Percentiles rank a stretch among this genome's conserved stretches.
Conservation (phyloP, 2,888 invertebrate genomes). For the Chironomus riparius region DNA sequence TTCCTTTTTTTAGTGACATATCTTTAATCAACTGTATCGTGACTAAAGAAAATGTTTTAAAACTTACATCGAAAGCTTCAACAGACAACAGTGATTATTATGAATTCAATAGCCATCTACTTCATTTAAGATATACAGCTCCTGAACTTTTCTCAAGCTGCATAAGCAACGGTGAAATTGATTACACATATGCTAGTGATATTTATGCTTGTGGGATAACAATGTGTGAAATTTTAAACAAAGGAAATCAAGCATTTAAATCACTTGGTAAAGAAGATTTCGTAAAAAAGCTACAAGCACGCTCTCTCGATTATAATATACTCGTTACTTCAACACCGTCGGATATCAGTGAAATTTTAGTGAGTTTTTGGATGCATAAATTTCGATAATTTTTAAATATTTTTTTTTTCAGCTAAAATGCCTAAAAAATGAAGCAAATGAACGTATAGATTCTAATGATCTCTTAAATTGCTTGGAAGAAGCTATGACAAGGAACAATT, state of each 20-base stretch:
- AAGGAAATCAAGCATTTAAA: slow-evolving; percentile 61
- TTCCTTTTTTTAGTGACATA: slow-evolving; percentile 53
- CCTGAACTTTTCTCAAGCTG: slow-evolving; percentile 56
- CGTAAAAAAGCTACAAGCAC: slow-evolving; percentile 39
- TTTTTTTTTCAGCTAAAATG: slow-evolving; percentile 36
- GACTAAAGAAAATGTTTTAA: slow-evolving; percentile 63
- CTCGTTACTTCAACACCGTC: too few species aligned
- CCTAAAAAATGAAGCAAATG: slow-evolving; percentile 40
- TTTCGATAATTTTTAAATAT: not conserved
- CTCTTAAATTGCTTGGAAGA: slow-evolving; percentile 4
- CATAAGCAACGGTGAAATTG: slow-evolving; percentile 49
- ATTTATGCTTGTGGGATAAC: slow-evolving; percentile 85
- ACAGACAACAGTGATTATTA: slow-evolving; percentile 84
- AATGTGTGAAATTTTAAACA: slow-evolving; percentile 80
- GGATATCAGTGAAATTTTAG: slow-evolving; percentile 44
- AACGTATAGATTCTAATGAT: slow-evolving; percentile 34
- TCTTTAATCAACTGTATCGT: slow-evolving; percentile 88
- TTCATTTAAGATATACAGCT: slow-evolving; percentile 86
- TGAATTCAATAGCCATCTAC: slow-evolving; percentile 70
- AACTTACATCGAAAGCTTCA: slow-evolving; percentile 55
- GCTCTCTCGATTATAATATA: slow-evolving; percentile 31
- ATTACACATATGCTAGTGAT: slow-evolving; percentile 82
- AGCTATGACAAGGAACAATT: not conserved
- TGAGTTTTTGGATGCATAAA: slow-evolving; percentile 33
- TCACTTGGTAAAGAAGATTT: slow-evolving; percentile 40